Base-by-base conservation (phyloP, 2,888 invertebrate species). In the Sceliomorpha sp. region DNA sequence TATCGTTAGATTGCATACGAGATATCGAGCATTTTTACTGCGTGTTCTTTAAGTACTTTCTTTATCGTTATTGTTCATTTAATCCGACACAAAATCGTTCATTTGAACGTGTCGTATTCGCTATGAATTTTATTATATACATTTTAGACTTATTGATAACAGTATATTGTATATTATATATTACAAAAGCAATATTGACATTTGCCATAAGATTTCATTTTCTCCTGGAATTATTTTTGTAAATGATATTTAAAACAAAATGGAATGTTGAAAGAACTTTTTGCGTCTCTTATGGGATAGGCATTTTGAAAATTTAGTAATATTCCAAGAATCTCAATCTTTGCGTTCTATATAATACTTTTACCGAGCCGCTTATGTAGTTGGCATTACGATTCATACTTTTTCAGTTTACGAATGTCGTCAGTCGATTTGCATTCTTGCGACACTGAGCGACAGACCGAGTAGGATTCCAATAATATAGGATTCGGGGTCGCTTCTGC, bases 381-480 rank as follows among this genome's bases (percentile, higher is more conserved):
- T 63, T 63, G 62, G 60, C 62, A 63, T 70, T 66, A 48, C 66
- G 58, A 70, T 62, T 70, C 62, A 63, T 66, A 55, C 64, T 67
- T 40, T 56, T 74, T 56, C 67, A 64, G 71, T 64, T 67, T 66
- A 62, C 68, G 69, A 68, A 47, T 58, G 68, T 63, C 68, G 71
- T 77, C 72, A 74, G 75, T 73, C 78, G 78, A 78, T 78, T 78
- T 78, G 72, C 79, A 80, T 80, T 80, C 78, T 74, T 69, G 58
- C 56, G 70, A 68, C 68, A 68, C 69, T 76, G 55, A 72, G 70
- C 72, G 70, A 70, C 51, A 58, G 70, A 71, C 68, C 67, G 75
- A 67, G 73, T 63, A 58, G 73, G 74, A 84, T 83, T 84, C 78
- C 82, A 81, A 84, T 82, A 81, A 79, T 77, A 76, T 69, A 63